Percentiles rank a stretch among this genome's conserved stretches.
Conservation (phyloP, 2,113 vertebrate genomes). For the Plestiodon gilberti region DNA sequence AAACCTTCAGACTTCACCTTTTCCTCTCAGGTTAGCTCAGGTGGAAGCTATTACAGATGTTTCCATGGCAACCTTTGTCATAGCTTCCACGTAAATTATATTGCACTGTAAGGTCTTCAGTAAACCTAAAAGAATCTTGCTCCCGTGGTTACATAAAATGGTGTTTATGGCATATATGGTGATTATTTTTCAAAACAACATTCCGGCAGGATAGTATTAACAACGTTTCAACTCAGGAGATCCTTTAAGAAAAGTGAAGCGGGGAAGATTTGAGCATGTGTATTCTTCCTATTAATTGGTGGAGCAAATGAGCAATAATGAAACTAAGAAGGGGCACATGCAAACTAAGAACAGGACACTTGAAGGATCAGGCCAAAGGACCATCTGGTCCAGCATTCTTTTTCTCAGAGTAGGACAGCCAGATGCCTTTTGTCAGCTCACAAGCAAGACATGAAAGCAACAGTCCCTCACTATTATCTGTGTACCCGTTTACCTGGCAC, state of each 20-base stretch:
- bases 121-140: slow-evolving; percentile 12
- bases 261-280: fast-evolving
- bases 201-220: slow-evolving; percentile 1
- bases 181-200: slow-evolving; percentile 13
- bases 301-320: neutral
- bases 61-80: slow-evolving; percentile 58
- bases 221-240: neutral
- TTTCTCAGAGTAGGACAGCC: neutral
- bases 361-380: neutral
- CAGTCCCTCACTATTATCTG: neutral
- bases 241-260: neutral
- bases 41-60: slow-evolving; percentile 52
- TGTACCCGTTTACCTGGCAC: too few species aligned
- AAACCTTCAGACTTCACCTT: slow-evolving; percentile 39
- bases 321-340: neutral
- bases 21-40: slow-evolving; percentile 50
- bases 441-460: neutral
- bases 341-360: neutral
- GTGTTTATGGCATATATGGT: neutral
- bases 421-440: neutral
- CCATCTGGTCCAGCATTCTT: neutral
- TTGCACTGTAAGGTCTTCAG: neutral
- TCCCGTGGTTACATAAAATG: neutral
- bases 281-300: neutral
- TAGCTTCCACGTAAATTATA: neutral